Evolutionary conservation across 1,140 invertebrate genomes (phyloP), one percentile per base, ranked within the genome.

Genomic region (Temnothorax curvispinosus): DNA sequence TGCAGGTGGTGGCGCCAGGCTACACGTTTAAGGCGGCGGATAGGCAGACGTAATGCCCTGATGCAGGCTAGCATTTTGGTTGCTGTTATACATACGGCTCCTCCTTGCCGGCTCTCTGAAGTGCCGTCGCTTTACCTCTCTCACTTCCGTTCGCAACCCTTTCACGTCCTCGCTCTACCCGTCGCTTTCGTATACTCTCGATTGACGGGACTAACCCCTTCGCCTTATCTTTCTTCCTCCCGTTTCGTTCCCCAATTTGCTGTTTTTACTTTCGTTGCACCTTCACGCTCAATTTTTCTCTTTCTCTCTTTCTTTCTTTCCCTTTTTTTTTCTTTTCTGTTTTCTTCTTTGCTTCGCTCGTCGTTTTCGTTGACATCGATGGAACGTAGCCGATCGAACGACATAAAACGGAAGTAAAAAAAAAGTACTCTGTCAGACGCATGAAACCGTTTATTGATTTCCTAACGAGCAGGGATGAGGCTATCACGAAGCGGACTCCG

Each of bases 1-100:
- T 92, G 91, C 88, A 89, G 69, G 86, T 78, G 75, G 78, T 56
- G 75, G 76, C 80, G 65, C 85, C 78, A 69, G 88, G 86, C 87
- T 88, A 92, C 90, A 91, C 86, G 91, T 90, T 91, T 88, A 90
- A 91, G 91, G 88, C 91, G 91, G 88, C 77, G 71, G 86, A 91
- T 89, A 87, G 78, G 77, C 89, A 89, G 88, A 90, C 90, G 86
- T 91, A 91, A 91, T 91, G 86, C 87, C 62, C 50, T 86, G 72
- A 84, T 89, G 87, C 72, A 89, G 75, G 60, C 74, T 87, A 85
- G 69, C 76, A 77, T 89, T 86, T 89, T 72, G 78, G 85, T 87
- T 74, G 21, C 78, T 82, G 62, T 52, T 80, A 81, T 80, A 67
- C 76, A 86, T 86, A 64, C 76, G 35, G 58, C 56, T 60, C 64